phyloP scores from a whole-genome alignment of 1,140 invertebrate species.

The Limonius californicus region DNA sequence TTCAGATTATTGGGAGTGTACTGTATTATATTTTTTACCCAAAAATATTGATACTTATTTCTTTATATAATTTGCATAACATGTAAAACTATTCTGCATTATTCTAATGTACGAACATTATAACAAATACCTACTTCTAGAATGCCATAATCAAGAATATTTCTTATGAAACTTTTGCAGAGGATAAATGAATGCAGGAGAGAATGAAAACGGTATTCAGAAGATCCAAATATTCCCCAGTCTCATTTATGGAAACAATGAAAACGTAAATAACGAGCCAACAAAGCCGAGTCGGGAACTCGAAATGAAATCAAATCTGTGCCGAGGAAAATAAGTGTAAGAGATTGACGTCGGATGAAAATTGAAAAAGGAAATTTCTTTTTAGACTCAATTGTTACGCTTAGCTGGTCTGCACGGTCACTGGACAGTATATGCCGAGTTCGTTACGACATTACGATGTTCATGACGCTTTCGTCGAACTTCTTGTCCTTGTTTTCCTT shows the following conservation, averaged over 20 bases:
- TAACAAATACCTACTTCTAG: too few relatives aligned
- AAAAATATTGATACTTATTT: too few relatives aligned
- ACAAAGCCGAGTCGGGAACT: conserved; percentile 29
- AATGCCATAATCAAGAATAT: too few relatives aligned
- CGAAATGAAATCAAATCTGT: conserved; percentile 45
- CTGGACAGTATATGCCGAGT: conserved; percentile 20
- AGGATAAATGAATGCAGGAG: not conserved
- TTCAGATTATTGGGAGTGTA: too few relatives aligned
- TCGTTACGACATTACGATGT: conserved; percentile 1
- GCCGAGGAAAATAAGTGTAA: conserved; percentile 46
- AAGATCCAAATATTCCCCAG: conserved; percentile 20
- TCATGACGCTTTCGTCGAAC: not conserved
- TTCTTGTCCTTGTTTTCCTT: not conserved
- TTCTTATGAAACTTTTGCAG: too few relatives aligned
- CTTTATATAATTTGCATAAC: too few relatives aligned
- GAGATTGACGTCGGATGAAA: conserved; percentile 45
- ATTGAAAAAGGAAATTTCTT: conserved; percentile 49
- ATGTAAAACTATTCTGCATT: too few relatives aligned
- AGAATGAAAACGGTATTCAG: not conserved
- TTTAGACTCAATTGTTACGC: conserved; percentile 45
- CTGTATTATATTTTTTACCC: too few relatives aligned
- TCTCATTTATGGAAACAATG: conserved; percentile 36
- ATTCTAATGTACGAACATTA: too few relatives aligned
- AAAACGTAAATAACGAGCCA: conserved; percentile 41
- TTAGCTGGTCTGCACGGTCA: conserved; percentile 36